Conservation (phyloP, 2,113 vertebrate species). For the Genyomyrus donnyi region DNA sequence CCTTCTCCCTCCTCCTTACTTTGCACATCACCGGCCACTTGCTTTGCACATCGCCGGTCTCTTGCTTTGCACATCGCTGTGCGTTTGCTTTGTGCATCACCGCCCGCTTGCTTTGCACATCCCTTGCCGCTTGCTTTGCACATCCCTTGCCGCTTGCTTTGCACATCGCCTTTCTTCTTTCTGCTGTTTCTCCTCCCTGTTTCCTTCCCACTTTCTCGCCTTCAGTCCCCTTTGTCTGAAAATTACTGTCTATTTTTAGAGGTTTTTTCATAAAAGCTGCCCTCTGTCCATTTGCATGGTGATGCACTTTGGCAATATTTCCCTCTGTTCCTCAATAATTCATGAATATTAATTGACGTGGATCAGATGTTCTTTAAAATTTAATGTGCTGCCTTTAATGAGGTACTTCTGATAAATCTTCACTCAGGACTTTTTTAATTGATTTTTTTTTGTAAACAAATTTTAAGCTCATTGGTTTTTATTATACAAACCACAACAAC, state of each 20-base stretch:
- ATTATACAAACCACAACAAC: not conserved
- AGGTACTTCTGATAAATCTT: constrained; percentile 22
- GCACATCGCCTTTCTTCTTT: not conserved
- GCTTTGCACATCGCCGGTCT: not conserved
- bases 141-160: not conserved
- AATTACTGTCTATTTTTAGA: constrained; percentile 25
- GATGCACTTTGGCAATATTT: constrained; percentile 29
- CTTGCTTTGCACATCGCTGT: no score
- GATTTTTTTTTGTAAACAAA: constrained; percentile 16
- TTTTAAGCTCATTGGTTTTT: constrained; percentile 1
- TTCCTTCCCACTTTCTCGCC: not conserved
- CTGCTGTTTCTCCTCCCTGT: not conserved
- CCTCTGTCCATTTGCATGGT: constrained; percentile 29
- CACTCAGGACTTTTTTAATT: constrained; percentile 1
- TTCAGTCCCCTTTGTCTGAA: not conserved
- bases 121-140: not conserved
- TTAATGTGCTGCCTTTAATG: constrained; percentile 30
- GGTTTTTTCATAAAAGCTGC: constrained; percentile 15
- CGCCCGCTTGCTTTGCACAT: no score
- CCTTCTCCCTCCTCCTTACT: not conserved
- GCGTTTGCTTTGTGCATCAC: not conserved
- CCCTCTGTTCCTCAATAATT: constrained; percentile 36
- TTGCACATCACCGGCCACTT: not conserved
- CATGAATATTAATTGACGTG: constrained; percentile 38
- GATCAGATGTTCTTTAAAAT: constrained; percentile 36